phyloP scores from a whole-genome alignment of 2,113 vertebrate species.

The Microtus oregoni region DNA sequence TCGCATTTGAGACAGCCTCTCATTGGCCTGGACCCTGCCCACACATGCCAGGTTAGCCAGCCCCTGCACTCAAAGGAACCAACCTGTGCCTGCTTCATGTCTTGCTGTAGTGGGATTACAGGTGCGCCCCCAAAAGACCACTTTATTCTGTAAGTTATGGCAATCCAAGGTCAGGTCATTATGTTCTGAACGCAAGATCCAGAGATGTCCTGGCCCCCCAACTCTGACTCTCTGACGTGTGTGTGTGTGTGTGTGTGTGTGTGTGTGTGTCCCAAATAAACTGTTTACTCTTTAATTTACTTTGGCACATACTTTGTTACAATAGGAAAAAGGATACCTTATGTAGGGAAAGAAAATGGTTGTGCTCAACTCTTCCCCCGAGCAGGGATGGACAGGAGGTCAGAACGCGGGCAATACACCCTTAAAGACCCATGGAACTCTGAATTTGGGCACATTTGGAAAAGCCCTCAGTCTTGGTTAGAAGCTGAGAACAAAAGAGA shows the following conservation, averaged over 20 bases:
- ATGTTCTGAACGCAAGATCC: background rate
- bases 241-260: too few species aligned
- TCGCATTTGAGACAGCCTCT: background rate
- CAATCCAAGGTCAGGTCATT: background rate
- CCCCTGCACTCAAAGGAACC: too few species aligned
- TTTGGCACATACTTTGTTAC: background rate
- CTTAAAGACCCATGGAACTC: background rate
- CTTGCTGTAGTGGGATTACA: background rate
- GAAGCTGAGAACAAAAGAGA: background rate
- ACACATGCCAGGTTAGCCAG: too few species aligned
- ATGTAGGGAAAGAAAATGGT: background rate
- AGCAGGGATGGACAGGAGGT: background rate
- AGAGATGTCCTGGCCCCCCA: background rate
- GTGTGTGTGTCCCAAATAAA: too few species aligned
- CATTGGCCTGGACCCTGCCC: background rate
- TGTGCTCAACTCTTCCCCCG: background rate
- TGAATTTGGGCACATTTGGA: background rate
- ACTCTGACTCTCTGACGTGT: background rate
- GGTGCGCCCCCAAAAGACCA: background rate
- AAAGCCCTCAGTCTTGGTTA: background rate
- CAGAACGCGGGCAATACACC: background rate
- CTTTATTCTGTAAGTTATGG: background rate
- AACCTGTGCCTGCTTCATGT: background rate
- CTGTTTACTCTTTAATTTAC: background rate
- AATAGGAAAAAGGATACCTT: background rate